Evolutionary conservation across 2,797 vertebrate species (phyloP).

Genomic region (Chromis chromis): DNA sequence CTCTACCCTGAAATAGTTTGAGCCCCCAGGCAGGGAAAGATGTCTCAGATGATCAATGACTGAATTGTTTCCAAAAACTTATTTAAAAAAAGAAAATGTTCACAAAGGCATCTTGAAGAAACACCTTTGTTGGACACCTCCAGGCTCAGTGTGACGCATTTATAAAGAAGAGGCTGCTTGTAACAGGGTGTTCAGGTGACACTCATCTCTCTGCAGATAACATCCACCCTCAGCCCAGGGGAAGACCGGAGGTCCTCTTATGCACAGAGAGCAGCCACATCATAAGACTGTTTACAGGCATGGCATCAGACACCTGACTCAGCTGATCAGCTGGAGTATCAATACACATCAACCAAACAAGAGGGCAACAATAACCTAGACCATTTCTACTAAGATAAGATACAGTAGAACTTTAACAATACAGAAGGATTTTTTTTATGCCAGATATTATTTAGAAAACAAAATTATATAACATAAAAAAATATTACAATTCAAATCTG

Average conservation of each 20-base stretch:
- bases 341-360: not conserved
- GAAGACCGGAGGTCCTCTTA: not conserved
- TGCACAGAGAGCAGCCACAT: conserved; percentile 40
- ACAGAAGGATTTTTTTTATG: too few species aligned
- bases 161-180: conserved; percentile 52
- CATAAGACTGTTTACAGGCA: conserved; percentile 65
- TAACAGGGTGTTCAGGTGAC: conserved; percentile 66
- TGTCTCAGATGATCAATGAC: not conserved
- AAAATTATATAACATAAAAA: too few species aligned
- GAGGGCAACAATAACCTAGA: not conserved
- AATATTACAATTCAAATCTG: not conserved
- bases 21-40: conserved; percentile 5
- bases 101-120: conserved; percentile 24
- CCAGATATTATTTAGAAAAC: too few species aligned
- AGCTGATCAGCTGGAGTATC: conserved; percentile 21
- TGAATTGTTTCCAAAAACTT: not conserved
- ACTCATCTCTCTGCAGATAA: conserved; percentile 47
- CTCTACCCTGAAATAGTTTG: not conserved
- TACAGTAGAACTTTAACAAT: too few species aligned
- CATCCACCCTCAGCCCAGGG: not conserved
- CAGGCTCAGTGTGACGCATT: conserved; percentile 1
- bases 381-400: not conserved
- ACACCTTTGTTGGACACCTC: conserved; percentile 25
- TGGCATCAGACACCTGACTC: conserved; percentile 46
- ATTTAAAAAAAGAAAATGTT: not conserved